phyloP scores from a whole-genome alignment of 64 coral and sea anemone genomes.

The Pachyseris speciosa region DNA sequence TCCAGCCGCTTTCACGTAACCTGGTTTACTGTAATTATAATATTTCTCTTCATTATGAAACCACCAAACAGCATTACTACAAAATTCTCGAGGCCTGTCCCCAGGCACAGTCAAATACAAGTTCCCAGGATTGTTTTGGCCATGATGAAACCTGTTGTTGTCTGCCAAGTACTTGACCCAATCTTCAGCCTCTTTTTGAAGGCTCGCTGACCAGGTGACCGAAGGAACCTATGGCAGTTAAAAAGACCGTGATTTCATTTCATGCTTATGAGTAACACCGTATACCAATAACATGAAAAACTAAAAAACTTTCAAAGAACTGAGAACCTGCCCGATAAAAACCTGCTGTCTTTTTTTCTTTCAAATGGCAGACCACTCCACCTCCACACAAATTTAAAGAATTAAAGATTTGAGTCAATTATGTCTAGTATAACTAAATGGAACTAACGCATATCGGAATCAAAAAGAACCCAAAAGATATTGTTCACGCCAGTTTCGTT shows the following conservation, averaged over 20 bases:
- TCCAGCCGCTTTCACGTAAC: background rate
- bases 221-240: background rate
- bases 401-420: too few relatives aligned
- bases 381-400: too few relatives aligned
- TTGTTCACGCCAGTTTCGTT: too few relatives aligned
- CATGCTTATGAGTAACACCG: too few relatives aligned
- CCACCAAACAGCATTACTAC: constrained; percentile 16
- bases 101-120: background rate
- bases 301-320: too few relatives aligned
- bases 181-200: constrained; percentile 23
- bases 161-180: constrained; percentile 29
- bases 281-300: too few relatives aligned
- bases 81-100: background rate
- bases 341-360: too few relatives aligned
- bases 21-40: constrained; percentile 13
- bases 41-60: background rate
- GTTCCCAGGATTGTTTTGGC: constrained; percentile 2
- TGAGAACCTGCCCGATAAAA: too few relatives aligned
- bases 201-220: constrained; percentile 20
- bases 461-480: too few relatives aligned
- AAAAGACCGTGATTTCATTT: background rate
- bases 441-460: too few relatives aligned
- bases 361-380: too few relatives aligned
- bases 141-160: constrained; percentile 39
- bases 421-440: too few relatives aligned